Percentiles rank a stretch among this genome's conserved stretches.
phyloP scores from a whole-genome alignment of 2,113 vertebrate genomes.

The Pollimyrus isidori region DNA sequence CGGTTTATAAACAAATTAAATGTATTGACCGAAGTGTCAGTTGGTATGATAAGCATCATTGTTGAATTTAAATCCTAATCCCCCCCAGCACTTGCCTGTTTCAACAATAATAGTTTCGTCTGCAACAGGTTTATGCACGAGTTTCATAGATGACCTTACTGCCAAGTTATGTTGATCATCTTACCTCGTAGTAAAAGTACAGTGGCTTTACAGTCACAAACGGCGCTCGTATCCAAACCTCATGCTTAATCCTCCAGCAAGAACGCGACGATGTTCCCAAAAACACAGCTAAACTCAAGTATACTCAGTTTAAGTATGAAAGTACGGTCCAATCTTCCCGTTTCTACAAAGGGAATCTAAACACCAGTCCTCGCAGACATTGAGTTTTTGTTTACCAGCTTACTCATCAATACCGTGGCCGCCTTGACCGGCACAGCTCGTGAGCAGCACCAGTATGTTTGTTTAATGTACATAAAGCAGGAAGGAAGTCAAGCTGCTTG shows the following conservation, averaged over 20 bases:
- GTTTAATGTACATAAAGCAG: slow-evolving; percentile 44
- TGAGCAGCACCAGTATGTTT: slow-evolving; percentile 29
- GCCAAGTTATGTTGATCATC: background rate
- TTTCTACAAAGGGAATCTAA: background rate
- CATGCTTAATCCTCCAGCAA: background rate
- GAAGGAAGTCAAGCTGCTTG: slow-evolving; percentile 45
- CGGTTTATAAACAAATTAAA: background rate
- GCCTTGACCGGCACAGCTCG: slow-evolving; percentile 12
- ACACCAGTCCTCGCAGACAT: background rate
- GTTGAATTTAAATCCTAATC: background rate
- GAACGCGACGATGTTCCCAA: background rate
- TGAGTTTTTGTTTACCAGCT: background rate
- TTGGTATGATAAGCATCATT: background rate
- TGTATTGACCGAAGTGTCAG: background rate
- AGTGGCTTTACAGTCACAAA: slow-evolving; percentile 1
- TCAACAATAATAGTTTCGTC: background rate
- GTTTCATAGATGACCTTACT: slow-evolving; percentile 1
- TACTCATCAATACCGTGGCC: background rate
- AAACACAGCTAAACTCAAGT: background rate
- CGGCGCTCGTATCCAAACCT: background rate
- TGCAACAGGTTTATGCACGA: background rate
- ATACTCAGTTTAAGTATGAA: background rate
- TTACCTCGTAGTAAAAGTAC: slow-evolving; percentile 7
- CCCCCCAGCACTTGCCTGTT: background rate
- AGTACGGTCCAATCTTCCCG: slow-evolving; percentile 1